Evolutionary conservation across 2,113 vertebrate species (phyloP).

Genomic region (Pardalotus punctatus): DNA sequence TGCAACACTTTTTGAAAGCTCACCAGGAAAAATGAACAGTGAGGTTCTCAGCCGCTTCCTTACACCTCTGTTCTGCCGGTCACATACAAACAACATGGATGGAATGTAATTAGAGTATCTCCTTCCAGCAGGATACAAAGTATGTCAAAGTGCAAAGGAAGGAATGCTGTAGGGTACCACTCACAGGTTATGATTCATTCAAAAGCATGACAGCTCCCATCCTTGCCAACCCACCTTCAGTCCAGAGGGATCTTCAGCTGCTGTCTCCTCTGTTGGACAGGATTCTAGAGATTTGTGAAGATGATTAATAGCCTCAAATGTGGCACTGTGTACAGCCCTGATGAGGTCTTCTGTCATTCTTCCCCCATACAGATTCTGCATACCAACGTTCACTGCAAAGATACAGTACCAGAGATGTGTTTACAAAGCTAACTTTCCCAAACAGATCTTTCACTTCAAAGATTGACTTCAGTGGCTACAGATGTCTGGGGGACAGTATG

Average conservation of each 20-base stretch:
- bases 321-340: constrained; percentile 76
- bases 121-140: neutral
- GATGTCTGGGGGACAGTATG: neutral
- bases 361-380: constrained; percentile 75
- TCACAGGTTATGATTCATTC: neutral
- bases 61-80: neutral
- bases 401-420: neutral
- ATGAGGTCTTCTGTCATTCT: constrained; percentile 73
- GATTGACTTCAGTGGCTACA: neutral
- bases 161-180: neutral
- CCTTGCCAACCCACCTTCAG: constrained; percentile 75
- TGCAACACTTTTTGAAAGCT: neutral
- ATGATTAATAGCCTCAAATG: constrained; percentile 83
- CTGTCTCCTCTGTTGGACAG: constrained; percentile 73
- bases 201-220: neutral
- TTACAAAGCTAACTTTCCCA: neutral
- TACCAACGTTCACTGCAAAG: constrained; percentile 49
- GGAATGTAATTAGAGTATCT: neutral
- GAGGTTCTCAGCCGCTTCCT: neutral
- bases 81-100: neutral
- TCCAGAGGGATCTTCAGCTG: constrained; percentile 81
- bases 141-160: neutral
- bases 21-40: neutral
- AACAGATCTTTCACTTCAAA: neutral
- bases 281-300: constrained; percentile 88